Conservation (phyloP, 2,888 invertebrate species). For the Dinocampus coccinellae region DNA sequence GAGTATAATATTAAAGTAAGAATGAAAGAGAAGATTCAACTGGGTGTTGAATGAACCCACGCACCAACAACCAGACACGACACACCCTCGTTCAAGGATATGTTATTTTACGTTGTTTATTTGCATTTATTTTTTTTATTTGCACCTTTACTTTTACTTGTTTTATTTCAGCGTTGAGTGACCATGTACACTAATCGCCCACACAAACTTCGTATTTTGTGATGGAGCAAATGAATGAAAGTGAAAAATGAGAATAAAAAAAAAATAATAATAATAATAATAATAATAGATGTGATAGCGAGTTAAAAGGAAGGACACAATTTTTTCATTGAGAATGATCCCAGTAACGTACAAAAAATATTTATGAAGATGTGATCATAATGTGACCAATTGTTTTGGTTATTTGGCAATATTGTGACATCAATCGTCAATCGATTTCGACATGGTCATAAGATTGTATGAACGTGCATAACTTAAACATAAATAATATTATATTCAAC, state of each 20-base stretch:
- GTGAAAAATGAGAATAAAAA: neutral
- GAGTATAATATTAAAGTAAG: conserved; percentile 9
- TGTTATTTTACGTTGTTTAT: conserved; percentile 20
- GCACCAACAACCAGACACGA: conserved; percentile 46
- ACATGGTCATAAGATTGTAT: neutral
- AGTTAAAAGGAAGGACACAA: neutral
- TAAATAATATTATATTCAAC: neutral
- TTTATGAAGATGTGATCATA: neutral
- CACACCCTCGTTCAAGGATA: conserved; percentile 44
- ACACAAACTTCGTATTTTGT: conserved; percentile 25
- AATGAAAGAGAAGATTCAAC: conserved; percentile 38
- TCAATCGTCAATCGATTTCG: neutral
- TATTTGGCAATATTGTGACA: neutral
- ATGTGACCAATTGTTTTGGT: neutral
- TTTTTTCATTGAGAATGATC: neutral
- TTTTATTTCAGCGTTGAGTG: neutral
- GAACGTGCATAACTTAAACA: neutral
- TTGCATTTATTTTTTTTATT: conserved; percentile 33
- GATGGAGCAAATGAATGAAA: too few relatives aligned
- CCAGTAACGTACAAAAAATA: neutral
- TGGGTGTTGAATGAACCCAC: conserved; percentile 57
- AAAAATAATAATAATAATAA: neutral
- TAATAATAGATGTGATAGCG: neutral
- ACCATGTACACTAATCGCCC: conserved; percentile 15
- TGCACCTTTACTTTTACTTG: conserved; percentile 34